A percentile compares a stretch with the other conserved stretches of the same genome.
Conservation (phyloP, 2,888 invertebrate genomes). For the Tanytarsus gracilentus region DNA sequence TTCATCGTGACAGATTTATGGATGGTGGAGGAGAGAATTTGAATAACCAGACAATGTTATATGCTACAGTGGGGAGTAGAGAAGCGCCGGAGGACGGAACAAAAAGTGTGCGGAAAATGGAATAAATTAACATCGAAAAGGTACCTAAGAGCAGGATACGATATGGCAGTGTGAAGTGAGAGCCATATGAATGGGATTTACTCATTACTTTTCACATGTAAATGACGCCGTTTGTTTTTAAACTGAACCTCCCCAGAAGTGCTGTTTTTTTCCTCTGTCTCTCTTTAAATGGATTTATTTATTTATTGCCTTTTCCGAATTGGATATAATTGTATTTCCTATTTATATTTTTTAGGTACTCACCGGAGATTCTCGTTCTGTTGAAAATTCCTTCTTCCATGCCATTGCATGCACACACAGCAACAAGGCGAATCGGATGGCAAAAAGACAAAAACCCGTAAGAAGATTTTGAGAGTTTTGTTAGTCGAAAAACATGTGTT, state of each 20-base stretch:
- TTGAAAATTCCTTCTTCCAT: background rate
- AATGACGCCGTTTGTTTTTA: background rate
- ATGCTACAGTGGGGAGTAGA: too few species aligned
- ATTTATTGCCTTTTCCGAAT: slow-evolving; percentile 9
- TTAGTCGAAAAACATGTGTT: slow-evolving; percentile 18
- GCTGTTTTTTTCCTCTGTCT: background rate
- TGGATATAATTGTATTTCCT: slow-evolving; percentile 10
- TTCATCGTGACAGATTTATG: background rate
- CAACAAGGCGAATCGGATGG: background rate
- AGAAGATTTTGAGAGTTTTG: too few species aligned
- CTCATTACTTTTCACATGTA: background rate
- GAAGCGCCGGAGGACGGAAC: background rate
- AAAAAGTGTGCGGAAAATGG: slow-evolving; percentile 3
- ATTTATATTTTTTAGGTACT: slow-evolving; percentile 2
- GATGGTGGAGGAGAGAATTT: background rate
- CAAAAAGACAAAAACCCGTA: too few species aligned
- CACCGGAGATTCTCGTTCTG: too few species aligned
- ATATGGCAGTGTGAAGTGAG: too few species aligned
- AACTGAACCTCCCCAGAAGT: background rate
- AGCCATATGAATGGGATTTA: slow-evolving; percentile 6
- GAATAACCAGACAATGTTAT: background rate
- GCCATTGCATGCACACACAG: background rate
- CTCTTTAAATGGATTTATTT: slow-evolving; percentile 18
- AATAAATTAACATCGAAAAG: slow-evolving; percentile 14
- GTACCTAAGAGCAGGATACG: too few species aligned